phyloP scores from a whole-genome alignment of 2,888 invertebrate genomes.

The Cerastis leucographa region DNA sequence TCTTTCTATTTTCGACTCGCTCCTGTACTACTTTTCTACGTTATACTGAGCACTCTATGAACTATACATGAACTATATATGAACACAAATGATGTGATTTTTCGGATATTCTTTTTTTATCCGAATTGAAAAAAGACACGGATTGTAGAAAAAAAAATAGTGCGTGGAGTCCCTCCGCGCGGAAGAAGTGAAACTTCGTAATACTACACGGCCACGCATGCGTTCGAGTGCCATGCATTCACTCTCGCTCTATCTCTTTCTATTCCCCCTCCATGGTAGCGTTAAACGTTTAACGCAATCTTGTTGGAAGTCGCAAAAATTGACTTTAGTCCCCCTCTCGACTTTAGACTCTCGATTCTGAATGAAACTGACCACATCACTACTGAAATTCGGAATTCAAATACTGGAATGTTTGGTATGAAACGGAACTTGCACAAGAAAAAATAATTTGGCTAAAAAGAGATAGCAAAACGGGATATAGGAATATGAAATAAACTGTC shows the following conservation, averaged over 20 bases:
- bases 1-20: background rate
- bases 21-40: too few relatives aligned
- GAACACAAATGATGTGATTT: background rate
- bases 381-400: conserved; percentile 28
- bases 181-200: too few relatives aligned
- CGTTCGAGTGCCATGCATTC: too few relatives aligned
- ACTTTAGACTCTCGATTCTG: conserved; percentile 22
- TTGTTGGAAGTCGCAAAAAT: too few relatives aligned
- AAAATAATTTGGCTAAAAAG: background rate
- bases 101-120: background rate
- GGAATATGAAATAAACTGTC: background rate
- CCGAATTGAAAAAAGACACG: background rate
- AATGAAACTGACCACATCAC: conserved; percentile 10
- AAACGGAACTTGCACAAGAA: conserved; percentile 1
- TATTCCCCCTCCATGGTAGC: too few relatives aligned
- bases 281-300: too few relatives aligned
- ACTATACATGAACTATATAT: too few relatives aligned
- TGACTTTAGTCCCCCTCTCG: too few relatives aligned
- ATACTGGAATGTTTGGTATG: background rate
- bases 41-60: background rate
- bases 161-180: too few relatives aligned
- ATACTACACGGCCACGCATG: too few relatives aligned
- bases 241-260: too few relatives aligned
- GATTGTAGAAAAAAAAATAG: background rate
- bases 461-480: background rate